Base-by-base conservation (phyloP, 2,113 vertebrate genomes). In the Hippocampus abdominalis region DNA sequence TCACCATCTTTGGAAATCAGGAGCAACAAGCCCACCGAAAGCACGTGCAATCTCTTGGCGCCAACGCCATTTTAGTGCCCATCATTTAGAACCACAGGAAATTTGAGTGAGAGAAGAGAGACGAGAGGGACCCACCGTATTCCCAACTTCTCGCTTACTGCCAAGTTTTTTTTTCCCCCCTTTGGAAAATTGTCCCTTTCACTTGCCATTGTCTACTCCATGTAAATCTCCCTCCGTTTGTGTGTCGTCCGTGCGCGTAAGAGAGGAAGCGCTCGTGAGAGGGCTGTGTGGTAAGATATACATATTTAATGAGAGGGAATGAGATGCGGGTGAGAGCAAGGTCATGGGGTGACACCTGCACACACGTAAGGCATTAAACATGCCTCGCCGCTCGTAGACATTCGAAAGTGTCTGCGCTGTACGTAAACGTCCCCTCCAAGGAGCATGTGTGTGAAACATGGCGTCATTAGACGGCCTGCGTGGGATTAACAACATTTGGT, bases 241-340 rank as follows among this genome's bases (percentile, higher is more conserved):
- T 62, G 63, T 76, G 39, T 66, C 68, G 49, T 72, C 29, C 23
- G 91, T 29, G 57, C 57, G 60, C 12, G 23, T 42, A 42, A 29
- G n/a, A 54, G 71, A 56, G 57, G 56, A 56, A 66, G 60, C 49
- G 67, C 36, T 3, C 75, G 75, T 72, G 63, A 59, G 81, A 39
- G 66, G 93, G 93, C 89, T 92, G 88, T 93, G 93, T 94, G 95
- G 97, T 99, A 96, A 96, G 95, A 98, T 96, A 98, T 99, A 95
- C 96, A 99, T 99, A 96, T 98, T 99, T 99, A 98, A 99, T 98
- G 96, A 98, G 94, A 93, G 92, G 90, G 92, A 95, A 95, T 94
- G 93, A 94, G 94, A 92, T 91, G 93, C 92, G 90, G 87, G 79
- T 87, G 88, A 85, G 32, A 89, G 71, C 86, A 84, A 87, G 82